Base-by-base conservation (phyloP, 2,113 vertebrate genomes). In the Pyrgilauda ruficollis region DNA sequence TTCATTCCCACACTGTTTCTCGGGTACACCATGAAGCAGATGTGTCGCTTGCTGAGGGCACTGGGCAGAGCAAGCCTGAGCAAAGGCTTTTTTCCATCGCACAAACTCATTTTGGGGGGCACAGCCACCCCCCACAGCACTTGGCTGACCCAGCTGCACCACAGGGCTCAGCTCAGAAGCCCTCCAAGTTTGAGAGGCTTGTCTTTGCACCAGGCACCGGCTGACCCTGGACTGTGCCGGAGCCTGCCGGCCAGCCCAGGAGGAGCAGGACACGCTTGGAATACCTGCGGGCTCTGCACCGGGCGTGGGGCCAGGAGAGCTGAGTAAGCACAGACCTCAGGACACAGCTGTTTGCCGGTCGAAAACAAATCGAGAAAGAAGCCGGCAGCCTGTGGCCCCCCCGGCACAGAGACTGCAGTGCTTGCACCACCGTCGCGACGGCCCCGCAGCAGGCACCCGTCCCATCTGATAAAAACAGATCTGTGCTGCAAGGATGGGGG, bases 391-490 rank as follows among this genome's bases (percentile, higher is more conserved):
- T 47, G 55, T 58, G 58, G 46, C 47, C 26, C 58, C 37, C 47
- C 79, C 43, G 2, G 56, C 84, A 56, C 33, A 13, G 66, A 76
- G 72, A 74, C 66, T 22, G 84, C 73, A 63, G 93, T 5, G 16
- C 56, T 87, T 50, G 79, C 83, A 72, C 86, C 86, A 27, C 82
- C 4, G 4, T 58, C 20, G 9, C 12, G 13, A 73, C 3, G 2
- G 87, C 59, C 85, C 77, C 6, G 1, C 41, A 11, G 37, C 0
- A 2, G 95, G 94, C 90, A 87, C 39, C 5, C 2, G 11, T 43
- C 93, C 91, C 93, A 96, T 91, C 87, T 74, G 95, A 96, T 94
- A 94, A 70, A 67, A 31, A 19, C 75, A 50, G 68, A 84, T 66
- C 84, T 19, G 27, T 37, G 47, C 89, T 41, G 77, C 61, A 31